phyloP scores from a whole-genome alignment of 2,888 invertebrate species.

The Nephrotoma guestfalica region DNA sequence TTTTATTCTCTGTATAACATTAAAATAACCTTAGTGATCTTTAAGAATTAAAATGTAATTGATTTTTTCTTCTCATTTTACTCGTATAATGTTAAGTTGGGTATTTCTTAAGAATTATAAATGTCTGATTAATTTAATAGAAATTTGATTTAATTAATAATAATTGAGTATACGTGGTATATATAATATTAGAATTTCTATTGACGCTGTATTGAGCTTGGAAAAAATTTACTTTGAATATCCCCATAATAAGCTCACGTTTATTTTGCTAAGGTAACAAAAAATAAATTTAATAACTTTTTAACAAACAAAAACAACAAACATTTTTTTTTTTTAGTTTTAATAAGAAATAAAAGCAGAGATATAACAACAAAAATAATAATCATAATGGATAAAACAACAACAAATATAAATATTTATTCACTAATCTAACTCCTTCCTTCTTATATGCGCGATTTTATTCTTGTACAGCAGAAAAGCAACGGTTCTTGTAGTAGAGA shows the following conservation, averaged over 20 bases:
- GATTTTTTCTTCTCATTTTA: background rate
- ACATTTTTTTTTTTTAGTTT: background rate
- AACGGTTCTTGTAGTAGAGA: conserved; percentile 7
- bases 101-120: background rate
- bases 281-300: background rate
- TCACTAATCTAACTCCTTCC: conserved; percentile 2
- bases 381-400: background rate
- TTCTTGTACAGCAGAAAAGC: conserved; percentile 1
- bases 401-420: background rate
- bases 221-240: background rate
- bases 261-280: background rate
- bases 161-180: background rate
- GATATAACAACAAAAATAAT: background rate
- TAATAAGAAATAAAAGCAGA: background rate
- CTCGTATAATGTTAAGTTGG: background rate
- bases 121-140: background rate
- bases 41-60: background rate
- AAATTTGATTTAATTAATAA: background rate
- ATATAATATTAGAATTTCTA: background rate
- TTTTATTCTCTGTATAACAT: background rate
- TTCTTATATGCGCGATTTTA: background rate
- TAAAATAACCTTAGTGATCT: background rate
- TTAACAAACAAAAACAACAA: background rate
- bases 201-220: background rate
- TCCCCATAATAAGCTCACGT: background rate